Evolutionary conservation across 2,888 invertebrate genomes (phyloP).

Genomic region (Schizotus pectinicornis): DNA sequence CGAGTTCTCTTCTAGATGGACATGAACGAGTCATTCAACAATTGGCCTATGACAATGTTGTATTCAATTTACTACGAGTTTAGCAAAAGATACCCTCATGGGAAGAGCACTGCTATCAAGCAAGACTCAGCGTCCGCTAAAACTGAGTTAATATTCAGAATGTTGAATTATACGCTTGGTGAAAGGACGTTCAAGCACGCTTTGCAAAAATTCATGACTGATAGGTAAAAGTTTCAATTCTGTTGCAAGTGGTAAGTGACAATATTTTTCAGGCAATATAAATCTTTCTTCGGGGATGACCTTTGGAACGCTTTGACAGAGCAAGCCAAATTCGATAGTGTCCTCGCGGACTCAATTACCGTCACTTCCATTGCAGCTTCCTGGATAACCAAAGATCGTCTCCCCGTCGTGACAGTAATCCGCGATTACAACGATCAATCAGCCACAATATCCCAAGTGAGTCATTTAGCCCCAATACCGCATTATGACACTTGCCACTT

Average conservation of each 20-base stretch:
- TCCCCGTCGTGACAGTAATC: slow-evolving; percentile 75
- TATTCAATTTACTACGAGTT: slow-evolving; percentile 83
- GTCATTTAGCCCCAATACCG: background rate
- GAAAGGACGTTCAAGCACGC: slow-evolving; percentile 77
- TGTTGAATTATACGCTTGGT: slow-evolving; percentile 88
- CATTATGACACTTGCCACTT: slow-evolving; percentile 9
- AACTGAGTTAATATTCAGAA: slow-evolving; percentile 82
- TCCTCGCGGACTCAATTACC: slow-evolving; percentile 64
- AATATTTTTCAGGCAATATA: slow-evolving; percentile 64
- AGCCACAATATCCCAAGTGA: slow-evolving; percentile 70
- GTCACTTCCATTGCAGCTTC: slow-evolving; percentile 76
- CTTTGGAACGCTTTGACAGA: slow-evolving; percentile 78
- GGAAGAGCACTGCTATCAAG: slow-evolving; percentile 76
- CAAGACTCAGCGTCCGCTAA: slow-evolving; percentile 77
- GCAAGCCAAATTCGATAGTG: slow-evolving; percentile 68
- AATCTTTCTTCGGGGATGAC: slow-evolving; percentile 79
- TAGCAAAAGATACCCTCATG: slow-evolving; percentile 79
- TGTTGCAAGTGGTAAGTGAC: background rate
- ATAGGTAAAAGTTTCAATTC: slow-evolving; percentile 57
- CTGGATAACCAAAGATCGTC: slow-evolving; percentile 82
- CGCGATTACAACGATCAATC: slow-evolving; percentile 71
- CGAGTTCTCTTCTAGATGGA: slow-evolving; percentile 63
- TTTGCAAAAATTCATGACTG: slow-evolving; percentile 70
- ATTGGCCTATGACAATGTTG: slow-evolving; percentile 80
- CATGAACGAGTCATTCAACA: slow-evolving; percentile 76